Base-by-base conservation (phyloP, 1,140 invertebrate species). In the Bactericera cockerelli region DNA sequence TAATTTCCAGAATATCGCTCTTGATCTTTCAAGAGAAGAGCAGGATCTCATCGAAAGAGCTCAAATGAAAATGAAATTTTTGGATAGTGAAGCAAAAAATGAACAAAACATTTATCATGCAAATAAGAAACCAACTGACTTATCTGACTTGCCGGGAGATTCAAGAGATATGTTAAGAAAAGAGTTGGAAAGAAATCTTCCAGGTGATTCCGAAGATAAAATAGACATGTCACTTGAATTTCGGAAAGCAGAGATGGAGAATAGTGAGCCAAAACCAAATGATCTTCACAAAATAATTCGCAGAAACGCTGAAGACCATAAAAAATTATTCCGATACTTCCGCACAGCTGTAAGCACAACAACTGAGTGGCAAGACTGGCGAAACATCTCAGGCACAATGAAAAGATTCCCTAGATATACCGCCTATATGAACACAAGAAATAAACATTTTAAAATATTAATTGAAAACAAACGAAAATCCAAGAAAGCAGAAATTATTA, bases 391-490 rank as follows among this genome's bases (percentile, higher is more conserved):
- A 8, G 42, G 42, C 3, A 16, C 19, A 4, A 49, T 49, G 42
- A 49, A 49, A n/a, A 19, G 22, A 16, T 49, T 19, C 19, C 42
- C 42, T 8, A 49, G n/a, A 16, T 49, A 49, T n/a, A 19, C 22
- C n/a, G n/a, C n/a, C 8, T 4, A 49, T 4, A 10, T 4, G n/a
- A 22, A 10, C 6, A 22, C n/a, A n/a, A 49, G 42, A 49, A 49
- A 49, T 49, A 49, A 49, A 49, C 42, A 49, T 49, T 49, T 49
- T 8, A 49, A 49, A 49, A 49, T 49, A 16, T 4, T 49, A 10
- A 4, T 4, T 6, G 42, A 49, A n/a, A 8, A 4, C 3, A 16
- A 22, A 49, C n/a, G 42, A 6, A 49, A 49, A 49, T 6, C 19
- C 4, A 49, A 22, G 19, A 49, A 49, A 49, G 8, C 6, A 49